Percentiles rank a stretch among this genome's conserved stretches.
Conservation (phyloP, 2,888 invertebrate species). For the Acronicta alni region DNA sequence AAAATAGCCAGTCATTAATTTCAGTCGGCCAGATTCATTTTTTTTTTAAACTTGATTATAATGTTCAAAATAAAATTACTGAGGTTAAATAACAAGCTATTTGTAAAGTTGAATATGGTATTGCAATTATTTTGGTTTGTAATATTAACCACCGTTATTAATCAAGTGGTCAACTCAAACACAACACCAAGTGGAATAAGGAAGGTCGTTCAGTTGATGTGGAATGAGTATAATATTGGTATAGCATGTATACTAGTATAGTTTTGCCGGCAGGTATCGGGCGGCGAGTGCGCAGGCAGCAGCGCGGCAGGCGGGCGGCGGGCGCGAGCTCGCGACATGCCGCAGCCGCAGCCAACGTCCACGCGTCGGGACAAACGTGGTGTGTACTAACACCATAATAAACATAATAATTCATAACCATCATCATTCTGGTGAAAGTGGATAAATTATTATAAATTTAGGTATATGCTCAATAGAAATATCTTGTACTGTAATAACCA, state of each 20-base stretch:
- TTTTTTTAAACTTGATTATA: neutral
- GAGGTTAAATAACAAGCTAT: neutral
- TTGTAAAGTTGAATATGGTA: neutral
- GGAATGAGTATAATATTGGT: neutral
- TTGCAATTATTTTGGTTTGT: neutral
- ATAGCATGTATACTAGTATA: neutral
- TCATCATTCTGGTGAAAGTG: constrained; percentile 10
- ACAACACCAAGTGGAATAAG: too few species aligned
- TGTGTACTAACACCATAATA: constrained; percentile 28
- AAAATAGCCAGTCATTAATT: too few species aligned
- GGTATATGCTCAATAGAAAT: too few species aligned
- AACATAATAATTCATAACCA: too few species aligned
- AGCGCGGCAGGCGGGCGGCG: constrained; percentile 88
- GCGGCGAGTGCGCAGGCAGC: constrained; percentile 83
- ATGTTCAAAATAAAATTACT: neutral
- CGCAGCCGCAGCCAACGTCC: constrained; percentile 87
- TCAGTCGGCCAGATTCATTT: neutral
- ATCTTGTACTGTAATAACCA: too few species aligned
- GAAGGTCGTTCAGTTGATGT: neutral
- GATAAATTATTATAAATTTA: too few species aligned
- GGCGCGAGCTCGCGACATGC: constrained; percentile 90
- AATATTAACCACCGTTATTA: neutral
- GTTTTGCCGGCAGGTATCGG: constrained; percentile 56
- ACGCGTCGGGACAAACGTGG: constrained; percentile 86
- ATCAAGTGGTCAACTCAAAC: too few species aligned